Percentiles rank a stretch among this genome's conserved stretches.
Conservation (phyloP, 2,797 vertebrate genomes). For the Chrysocyon brachyurus region DNA sequence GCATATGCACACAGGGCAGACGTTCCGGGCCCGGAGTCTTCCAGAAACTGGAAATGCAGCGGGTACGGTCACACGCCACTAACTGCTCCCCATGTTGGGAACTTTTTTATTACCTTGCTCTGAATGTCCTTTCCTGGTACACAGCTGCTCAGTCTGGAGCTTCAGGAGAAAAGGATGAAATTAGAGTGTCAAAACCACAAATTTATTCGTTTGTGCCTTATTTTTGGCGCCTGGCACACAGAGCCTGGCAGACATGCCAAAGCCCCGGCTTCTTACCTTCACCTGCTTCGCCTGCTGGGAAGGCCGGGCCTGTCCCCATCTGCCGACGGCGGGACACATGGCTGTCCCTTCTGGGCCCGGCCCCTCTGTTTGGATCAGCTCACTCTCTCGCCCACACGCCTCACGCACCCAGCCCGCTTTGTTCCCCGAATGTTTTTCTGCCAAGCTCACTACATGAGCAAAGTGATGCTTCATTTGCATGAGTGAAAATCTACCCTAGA, state of each 20-base stretch:
- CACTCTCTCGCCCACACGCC: background rate
- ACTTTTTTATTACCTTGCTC: background rate
- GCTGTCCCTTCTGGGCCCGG: background rate
- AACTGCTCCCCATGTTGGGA: accelerated
- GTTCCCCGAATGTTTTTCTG: background rate
- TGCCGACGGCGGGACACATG: no score
- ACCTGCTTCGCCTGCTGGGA: background rate
- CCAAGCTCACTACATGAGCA: background rate
- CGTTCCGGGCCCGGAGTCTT: no score
- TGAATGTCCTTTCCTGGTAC: background rate
- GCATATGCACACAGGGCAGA: background rate
- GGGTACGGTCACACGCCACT: background rate
- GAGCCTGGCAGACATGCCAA: background rate
- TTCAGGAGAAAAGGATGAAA: background rate
- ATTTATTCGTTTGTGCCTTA: background rate
- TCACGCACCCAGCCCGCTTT: background rate
- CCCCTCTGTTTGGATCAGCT: background rate
- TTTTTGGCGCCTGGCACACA: background rate
- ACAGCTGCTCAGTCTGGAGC: constrained; percentile 48
- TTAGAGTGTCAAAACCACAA: background rate
- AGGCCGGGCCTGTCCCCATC: background rate
- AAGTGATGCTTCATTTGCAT: background rate
- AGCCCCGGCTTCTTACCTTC: background rate
- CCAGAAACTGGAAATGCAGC: background rate
- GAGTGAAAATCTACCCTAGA: background rate